These are phyloP conservation scores for Tympanoctomys barrerae DNA, from an alignment of 2,797 vertebrate species.

Conservation along the genomic window DNA sequence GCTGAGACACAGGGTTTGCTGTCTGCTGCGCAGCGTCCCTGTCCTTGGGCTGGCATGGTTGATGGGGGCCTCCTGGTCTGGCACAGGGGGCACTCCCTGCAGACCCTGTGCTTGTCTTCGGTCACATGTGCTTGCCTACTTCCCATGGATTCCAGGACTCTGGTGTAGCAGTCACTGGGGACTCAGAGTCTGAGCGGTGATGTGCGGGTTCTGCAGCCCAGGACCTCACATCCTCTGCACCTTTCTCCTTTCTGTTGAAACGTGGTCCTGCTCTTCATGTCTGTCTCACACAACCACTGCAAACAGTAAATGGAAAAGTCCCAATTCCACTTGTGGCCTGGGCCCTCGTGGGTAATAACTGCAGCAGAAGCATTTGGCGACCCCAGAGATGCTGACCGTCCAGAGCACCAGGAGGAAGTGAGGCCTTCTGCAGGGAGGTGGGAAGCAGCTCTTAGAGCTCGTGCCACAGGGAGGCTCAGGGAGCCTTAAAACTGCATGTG, in stretches of 20 bases:
- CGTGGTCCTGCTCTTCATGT: neutral
- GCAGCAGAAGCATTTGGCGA: neutral
- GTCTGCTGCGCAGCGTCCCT: neutral
- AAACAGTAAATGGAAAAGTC: neutral
- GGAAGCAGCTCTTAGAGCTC: neutral
- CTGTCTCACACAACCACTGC: neutral
- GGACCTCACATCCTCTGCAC: too few relatives aligned
- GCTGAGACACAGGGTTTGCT: fast-evolving
- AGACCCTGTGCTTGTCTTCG: fast-evolving
- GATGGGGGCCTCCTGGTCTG: too few relatives aligned
- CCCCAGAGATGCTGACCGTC: neutral
- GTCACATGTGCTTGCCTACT: neutral
- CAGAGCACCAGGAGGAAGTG: neutral
- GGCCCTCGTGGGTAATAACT: neutral
- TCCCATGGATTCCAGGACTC: too few relatives aligned
- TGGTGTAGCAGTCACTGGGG: fast-evolving
- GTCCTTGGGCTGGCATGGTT: fast-evolving
- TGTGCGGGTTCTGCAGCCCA: fast-evolving
- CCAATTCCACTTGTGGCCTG: fast-evolving
- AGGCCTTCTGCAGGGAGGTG: neutral
- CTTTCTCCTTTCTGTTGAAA: neutral
- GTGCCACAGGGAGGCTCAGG: too few relatives aligned
- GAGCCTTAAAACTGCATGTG: neutral
- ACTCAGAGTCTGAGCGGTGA: neutral
- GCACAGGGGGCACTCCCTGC: fast-evolving